Evolutionary conservation across 64 coral and sea anemone species (phyloP).

Genomic region (Astreopora myriophthalma): DNA sequence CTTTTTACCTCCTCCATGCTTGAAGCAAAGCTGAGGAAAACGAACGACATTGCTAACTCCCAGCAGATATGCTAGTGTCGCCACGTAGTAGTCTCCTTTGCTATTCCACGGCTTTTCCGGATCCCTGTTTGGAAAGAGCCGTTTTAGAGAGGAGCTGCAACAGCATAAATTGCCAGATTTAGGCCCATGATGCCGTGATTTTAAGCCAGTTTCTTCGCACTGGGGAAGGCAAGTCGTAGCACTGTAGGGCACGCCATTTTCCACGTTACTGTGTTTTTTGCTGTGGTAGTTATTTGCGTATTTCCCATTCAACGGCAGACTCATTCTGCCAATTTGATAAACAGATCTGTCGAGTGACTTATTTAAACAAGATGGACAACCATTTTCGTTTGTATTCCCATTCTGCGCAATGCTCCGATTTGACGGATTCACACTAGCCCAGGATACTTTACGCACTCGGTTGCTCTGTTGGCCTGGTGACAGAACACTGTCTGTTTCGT

Average conservation of each 20-base stretch:
- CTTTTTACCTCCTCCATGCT: conserved; percentile 86
- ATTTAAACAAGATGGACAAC: background rate
- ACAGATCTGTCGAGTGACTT: background rate
- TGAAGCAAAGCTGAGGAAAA: conserved; percentile 77
- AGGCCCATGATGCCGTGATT: background rate
- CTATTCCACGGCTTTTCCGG: conserved; percentile 68
- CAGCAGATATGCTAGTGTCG: conserved; percentile 66
- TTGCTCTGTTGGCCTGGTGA: background rate
- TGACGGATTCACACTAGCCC: background rate
- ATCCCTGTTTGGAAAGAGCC: background rate
- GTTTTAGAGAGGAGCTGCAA: background rate
- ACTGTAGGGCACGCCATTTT: background rate
- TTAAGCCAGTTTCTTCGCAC: background rate
- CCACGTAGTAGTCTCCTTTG: conserved; percentile 64
- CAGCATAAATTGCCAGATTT: background rate
- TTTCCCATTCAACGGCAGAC: conserved; percentile 27
- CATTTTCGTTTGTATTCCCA: background rate
- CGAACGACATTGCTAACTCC: conserved; percentile 83
- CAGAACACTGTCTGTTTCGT: background rate
- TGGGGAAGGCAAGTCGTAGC: background rate
- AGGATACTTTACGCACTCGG: background rate
- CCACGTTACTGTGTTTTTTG: background rate
- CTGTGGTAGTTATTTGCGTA: conserved; percentile 2
- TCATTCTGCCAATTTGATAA: conserved; percentile 16
- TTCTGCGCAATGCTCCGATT: background rate